phyloP scores from a whole-genome alignment of 2,113 vertebrate genomes.

The Bubo bubo region DNA sequence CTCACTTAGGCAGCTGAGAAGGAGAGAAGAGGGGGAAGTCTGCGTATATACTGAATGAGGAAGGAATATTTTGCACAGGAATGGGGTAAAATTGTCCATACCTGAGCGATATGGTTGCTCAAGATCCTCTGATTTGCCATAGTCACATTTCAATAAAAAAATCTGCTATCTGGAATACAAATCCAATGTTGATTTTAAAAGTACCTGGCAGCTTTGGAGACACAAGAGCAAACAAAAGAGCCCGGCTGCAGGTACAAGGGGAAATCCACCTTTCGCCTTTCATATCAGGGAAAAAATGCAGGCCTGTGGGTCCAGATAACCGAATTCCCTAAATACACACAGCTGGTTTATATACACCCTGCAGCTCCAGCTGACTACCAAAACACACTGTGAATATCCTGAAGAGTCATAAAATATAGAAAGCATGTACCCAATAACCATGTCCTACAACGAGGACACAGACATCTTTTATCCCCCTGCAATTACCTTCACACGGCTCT shows the following conservation, averaged over 20 bases:
- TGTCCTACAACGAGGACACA: background rate
- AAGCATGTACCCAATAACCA: background rate
- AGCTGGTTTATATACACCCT: background rate
- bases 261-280: background rate
- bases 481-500: background rate
- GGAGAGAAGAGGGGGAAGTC: background rate
- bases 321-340: background rate
- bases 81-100: accelerated
- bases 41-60: background rate
- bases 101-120: accelerated
- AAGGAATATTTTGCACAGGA: background rate
- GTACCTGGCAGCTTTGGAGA: background rate
- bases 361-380: background rate
- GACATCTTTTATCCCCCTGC: background rate
- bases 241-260: background rate
- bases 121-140: background rate
- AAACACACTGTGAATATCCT: background rate
- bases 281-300: accelerated
- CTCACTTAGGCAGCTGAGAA: background rate
- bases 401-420: background rate
- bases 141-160: background rate
- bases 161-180: background rate
- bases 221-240: background rate
- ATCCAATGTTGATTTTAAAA: background rate
- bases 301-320: background rate